phyloP scores from a whole-genome alignment of 2,113 vertebrate genomes.

The Sebastes fasciatus region DNA sequence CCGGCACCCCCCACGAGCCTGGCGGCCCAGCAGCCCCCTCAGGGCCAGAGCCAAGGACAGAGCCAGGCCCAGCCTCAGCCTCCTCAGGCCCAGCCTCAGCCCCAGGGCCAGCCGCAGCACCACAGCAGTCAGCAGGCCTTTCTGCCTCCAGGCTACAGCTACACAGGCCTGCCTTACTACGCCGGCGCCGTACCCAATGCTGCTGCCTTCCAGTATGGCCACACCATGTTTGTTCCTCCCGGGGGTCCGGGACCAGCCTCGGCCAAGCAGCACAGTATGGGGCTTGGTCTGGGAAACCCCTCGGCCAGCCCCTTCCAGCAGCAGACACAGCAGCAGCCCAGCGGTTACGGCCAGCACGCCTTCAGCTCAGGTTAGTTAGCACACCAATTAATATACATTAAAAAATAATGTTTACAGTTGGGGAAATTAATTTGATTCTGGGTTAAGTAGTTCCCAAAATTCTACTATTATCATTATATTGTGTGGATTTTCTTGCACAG shows the following conservation, averaged over 20 bases:
- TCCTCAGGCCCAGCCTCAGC: constrained; percentile 94
- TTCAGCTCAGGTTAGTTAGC: constrained; percentile 88
- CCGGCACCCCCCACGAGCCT: constrained; percentile 94
- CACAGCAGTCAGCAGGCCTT: constrained; percentile 98
- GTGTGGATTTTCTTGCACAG: neutral
- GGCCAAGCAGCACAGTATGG: constrained; percentile 94
- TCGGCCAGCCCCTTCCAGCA: constrained; percentile 92
- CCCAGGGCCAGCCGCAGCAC: constrained; percentile 91
- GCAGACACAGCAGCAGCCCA: constrained; percentile 86
- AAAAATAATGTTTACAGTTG: neutral
- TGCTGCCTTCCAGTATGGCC: constrained; percentile 95
- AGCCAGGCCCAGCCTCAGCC: constrained; percentile 92
- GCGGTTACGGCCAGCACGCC: constrained; percentile 91
- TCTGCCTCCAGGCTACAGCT: constrained; percentile 98
- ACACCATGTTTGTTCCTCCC: constrained; percentile 95
- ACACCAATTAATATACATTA: neutral
- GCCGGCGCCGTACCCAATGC: constrained; percentile 92
- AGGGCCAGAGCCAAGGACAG: constrained; percentile 95
- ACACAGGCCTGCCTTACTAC: constrained; percentile 98
- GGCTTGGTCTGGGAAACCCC: constrained; percentile 87
- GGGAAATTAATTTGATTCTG: neutral
- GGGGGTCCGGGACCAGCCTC: constrained; percentile 84
- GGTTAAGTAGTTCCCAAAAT: neutral
- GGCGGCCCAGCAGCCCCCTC: constrained; percentile 85
- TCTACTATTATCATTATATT: neutral